Base-by-base conservation (phyloP, 1,140 invertebrate genomes). In the Pogonomyrmex californicus region DNA sequence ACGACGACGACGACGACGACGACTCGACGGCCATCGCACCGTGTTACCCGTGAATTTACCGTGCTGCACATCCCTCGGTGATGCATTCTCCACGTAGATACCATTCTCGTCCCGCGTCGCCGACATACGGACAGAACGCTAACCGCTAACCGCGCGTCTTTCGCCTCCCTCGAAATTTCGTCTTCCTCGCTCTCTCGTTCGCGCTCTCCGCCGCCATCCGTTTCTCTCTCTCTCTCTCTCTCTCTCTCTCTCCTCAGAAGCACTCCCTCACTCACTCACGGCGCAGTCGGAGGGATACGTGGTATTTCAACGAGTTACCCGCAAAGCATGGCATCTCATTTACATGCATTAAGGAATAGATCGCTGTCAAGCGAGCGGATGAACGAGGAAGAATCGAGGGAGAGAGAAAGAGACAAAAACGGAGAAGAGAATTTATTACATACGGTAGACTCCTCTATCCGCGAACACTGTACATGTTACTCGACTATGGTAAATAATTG, bases 311-410 rank as follows among this genome's bases (percentile, higher is more conserved):
- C 90, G 79, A 91, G 85, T 86, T 68, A 88, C 75, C 79, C 81
- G 70, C 83, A 78, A 87, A 90, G 86, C 90, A 54, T 91, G 70
- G 88, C 90, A 91, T 92, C 85, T 92, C 91, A 92, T 92, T 92
- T 92, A 83, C 91, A 91, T 92, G 82, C 86, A 92, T 92, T 89
- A 91, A 89, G 88, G 87, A 88, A 90, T 90, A 90, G 90, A 92
- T 92, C 85, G 86, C 79, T 82, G 58, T 17, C 83, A 68, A 73
- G 89, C 49, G 38, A 63, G 44, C 17, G 10, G 86, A 82, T 10
- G n/a, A 58, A 33, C 56, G 78, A 81, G 38, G 17, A 70, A 44
- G 58, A 17, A 83, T 66, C 54, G 60, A 51, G 71, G 41, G 71
- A 12, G 60, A 44, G 66, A 41, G 65, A 81, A 17, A 56, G n/a